Percentiles rank a stretch among this genome's conserved stretches.
phyloP scores from a whole-genome alignment of 2,888 invertebrate species.

The Acanthosepion esculentum region DNA sequence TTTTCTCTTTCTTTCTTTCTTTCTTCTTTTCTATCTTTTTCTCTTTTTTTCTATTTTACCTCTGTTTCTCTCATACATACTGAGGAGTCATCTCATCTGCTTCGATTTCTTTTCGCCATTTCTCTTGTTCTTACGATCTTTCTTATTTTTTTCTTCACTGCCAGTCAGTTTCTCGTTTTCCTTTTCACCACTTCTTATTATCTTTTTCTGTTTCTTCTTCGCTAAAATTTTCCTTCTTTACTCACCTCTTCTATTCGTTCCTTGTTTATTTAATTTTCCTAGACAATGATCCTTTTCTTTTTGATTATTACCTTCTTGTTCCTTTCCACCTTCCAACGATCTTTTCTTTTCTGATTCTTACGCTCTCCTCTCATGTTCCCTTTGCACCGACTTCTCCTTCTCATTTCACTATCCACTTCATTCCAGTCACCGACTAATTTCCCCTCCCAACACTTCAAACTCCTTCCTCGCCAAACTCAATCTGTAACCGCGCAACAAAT shows the following conservation, averaged over 20 bases:
- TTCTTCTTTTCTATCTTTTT: no score
- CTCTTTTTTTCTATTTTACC: no score
- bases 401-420: background rate
- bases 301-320: background rate
- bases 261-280: background rate
- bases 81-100: no score
- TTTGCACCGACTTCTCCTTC: background rate
- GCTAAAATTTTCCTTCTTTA: no score
- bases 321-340: background rate
- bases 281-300: background rate
- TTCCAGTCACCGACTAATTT: background rate
- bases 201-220: background rate
- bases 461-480: background rate
- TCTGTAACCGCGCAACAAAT: slow-evolving; percentile 16
- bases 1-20: no score
- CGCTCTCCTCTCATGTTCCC: background rate
- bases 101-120: no score
- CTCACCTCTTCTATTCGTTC: no score
- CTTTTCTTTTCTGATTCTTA: background rate
- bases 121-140: no score
- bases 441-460: background rate
- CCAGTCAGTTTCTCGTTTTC: background rate
- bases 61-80: no score
- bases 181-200: background rate
- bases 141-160: background rate